These are phyloP conservation scores for Drosophila kokeensis DNA, from an alignment of 2,888 invertebrate species.

Conservation along the genomic window DNA sequence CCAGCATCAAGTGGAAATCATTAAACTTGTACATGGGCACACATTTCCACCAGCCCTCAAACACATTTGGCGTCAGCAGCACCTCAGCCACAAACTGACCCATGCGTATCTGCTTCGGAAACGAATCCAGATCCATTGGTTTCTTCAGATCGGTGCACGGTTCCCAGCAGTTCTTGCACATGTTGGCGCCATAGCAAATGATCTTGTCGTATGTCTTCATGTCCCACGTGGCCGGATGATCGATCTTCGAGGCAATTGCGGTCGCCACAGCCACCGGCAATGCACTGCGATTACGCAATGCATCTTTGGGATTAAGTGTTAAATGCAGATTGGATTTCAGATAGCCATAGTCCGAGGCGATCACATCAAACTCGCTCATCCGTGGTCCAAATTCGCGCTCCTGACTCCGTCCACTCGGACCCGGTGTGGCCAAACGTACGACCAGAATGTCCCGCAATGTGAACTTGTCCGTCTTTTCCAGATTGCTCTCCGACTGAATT, in stretches of 20 bases:
- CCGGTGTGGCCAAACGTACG: slow-evolving; percentile 71
- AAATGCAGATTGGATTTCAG: slow-evolving; percentile 76
- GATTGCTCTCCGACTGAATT: slow-evolving; percentile 69
- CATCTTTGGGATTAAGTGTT: slow-evolving; percentile 72
- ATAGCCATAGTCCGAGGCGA: slow-evolving; percentile 80
- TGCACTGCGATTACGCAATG: slow-evolving; percentile 79
- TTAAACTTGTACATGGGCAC: slow-evolving; percentile 77
- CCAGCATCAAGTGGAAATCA: slow-evolving; percentile 71
- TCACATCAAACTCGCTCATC: slow-evolving; percentile 73
- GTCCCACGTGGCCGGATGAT: slow-evolving; percentile 83
- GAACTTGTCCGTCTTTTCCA: slow-evolving; percentile 61
- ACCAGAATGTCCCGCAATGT: slow-evolving; percentile 77
- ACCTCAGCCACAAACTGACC: slow-evolving; percentile 80
- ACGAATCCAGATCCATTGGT: slow-evolving; percentile 73
- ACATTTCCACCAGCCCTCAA: slow-evolving; percentile 81
- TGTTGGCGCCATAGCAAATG: slow-evolving; percentile 80
- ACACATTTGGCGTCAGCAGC: slow-evolving; percentile 57
- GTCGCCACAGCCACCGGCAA: slow-evolving; percentile 79
- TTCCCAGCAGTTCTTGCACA: slow-evolving; percentile 79
- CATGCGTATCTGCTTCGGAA: slow-evolving; percentile 77
- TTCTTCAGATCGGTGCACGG: slow-evolving; percentile 64
- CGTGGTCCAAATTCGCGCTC: slow-evolving; percentile 74
- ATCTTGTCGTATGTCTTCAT: slow-evolving; percentile 77
- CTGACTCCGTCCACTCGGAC: slow-evolving; percentile 62
- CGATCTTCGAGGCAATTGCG: slow-evolving; percentile 82